Evolutionary conservation across 2,888 invertebrate species (phyloP), one percentile per base, ranked within the genome.

Genomic region (Apomyelois bistriatella): DNA sequence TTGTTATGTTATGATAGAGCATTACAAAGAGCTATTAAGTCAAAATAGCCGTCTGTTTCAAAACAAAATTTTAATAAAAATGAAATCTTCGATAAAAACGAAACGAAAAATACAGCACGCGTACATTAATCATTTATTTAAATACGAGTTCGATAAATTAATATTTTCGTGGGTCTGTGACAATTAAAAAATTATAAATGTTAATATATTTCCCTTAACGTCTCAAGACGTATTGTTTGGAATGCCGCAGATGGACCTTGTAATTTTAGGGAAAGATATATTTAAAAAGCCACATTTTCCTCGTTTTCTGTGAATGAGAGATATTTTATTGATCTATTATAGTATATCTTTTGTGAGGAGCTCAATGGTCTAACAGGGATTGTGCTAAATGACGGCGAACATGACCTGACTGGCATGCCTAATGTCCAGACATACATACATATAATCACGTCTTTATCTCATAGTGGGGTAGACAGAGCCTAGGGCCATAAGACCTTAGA

Each of bases 161-260:
- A 46, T 46, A 46, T 38, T 12, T n/a, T 32, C 13, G 13, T 30
- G 4, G 30, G 13, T 8, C 30, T 12, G 43, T 46, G 43, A 46
- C 43, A 46, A 46, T 46, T 46, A 46, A 46, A 46, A 46, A 46
- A 46, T 46, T 46, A 46, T 46, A 46, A 46, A 46, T 46, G 43
- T 46, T 32, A 46, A 32, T 46, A 46, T 46, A 32, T 32, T 46
- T 46, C 30, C 43, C 43, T 42, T 42, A 10, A 13, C 43, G 30
- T 1, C 40, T 40, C 12, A 30, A 10, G 28, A 46, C 30, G 15
- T 46, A 46, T 46, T 30, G 43, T 46, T 13, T 30, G 43, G 30
- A 46, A 30, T 46, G 13, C 15, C 30, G 13, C 28, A 46, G 32
- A 46, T 32, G 13, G 43, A n/a, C 22, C 22, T 22, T 10, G 32